Evolutionary conservation across 2,113 vertebrate species (phyloP), one percentile per base, ranked within the genome.

Genomic region (Anarhynchus alexandrinus): DNA sequence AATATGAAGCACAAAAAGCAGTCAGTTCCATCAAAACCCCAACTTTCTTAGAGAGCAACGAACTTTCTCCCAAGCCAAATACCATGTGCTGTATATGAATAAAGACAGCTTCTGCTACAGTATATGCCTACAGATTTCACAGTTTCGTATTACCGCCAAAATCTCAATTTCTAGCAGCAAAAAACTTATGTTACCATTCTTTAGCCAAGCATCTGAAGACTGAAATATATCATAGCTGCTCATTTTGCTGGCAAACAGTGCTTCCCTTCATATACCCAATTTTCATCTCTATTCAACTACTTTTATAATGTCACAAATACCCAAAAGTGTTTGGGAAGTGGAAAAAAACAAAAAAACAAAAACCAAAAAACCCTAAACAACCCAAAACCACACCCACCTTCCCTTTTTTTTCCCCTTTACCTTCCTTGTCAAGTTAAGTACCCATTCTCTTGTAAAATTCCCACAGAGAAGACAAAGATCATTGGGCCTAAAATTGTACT

Each of bases 41-140:
- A 11, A 91, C 38, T 93, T 95, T 87, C 92, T 77, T 85, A 54
- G 81, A 95, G 43, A 95, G 81, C 2, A 0, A 90, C 92, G 74
- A 93, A 96, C 80, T 83, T 93, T 76, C 51, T 95, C 57, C 30
- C 69, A 89, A 96, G 93, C 69, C 84, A 94, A 95, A 86, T 86
- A 82, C 62, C 86, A 96, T 95, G 86, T 95, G 90, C 85, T 96
- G 82, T 86, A 96, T 94, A 90, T 72, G 94, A 93, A 92, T 95
- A 89, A 94, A 80, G 85, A 88, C 94, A 95, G 90, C 83, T 94
- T 95, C 93, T 96, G 95, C 90, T 93, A 85, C 78, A 90, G 64
- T 94, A 93, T 76, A 96, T 91, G 88, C 90, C 94, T 94, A 86
- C 95, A 96, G 92, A 96, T 95, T 95, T 97, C 95, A 97, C 88